A percentile compares a stretch with the other conserved stretches of the same genome.
These are phyloP conservation scores for Drosophila paulistorum DNA, from an alignment of 1,140 invertebrate genomes.

Conservation along the genomic window DNA sequence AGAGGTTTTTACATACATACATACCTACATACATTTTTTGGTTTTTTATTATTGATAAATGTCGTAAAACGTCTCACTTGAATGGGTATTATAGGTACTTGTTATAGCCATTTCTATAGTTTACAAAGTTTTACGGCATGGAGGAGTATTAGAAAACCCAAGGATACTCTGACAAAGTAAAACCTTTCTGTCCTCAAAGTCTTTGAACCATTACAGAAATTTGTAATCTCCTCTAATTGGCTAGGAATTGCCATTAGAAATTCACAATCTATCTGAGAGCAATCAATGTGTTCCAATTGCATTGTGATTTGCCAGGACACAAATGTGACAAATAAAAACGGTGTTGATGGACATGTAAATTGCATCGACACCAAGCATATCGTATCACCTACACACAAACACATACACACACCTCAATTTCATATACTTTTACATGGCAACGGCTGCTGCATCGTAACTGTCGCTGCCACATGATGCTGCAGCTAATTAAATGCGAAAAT, in stretches of 20 bases:
- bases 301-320: neutral
- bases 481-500: conserved; percentile 77
- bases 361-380: conserved; percentile 52
- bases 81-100: conserved; percentile 8
- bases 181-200: too few relatives aligned
- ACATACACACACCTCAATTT: neutral
- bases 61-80: conserved; percentile 14
- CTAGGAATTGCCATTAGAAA: too few relatives aligned
- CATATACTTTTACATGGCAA: conserved; percentile 6
- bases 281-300: neutral
- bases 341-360: conserved; percentile 79
- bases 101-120: conserved; percentile 1
- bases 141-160: too few relatives aligned
- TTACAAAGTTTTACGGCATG: neutral
- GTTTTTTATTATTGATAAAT: neutral
- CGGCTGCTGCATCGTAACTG: neutral
- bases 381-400: neutral
- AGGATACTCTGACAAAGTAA: too few relatives aligned
- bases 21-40: neutral
- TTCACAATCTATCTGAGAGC: neutral
- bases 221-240: too few relatives aligned
- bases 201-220: too few relatives aligned
- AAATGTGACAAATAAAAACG: conserved; percentile 56
- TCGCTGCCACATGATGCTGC: conserved; percentile 50
- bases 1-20: neutral